These are phyloP conservation scores for Mormyrus proboscirostris DNA, from an alignment of 2,797 vertebrate species.

Conservation along the genomic window DNA sequence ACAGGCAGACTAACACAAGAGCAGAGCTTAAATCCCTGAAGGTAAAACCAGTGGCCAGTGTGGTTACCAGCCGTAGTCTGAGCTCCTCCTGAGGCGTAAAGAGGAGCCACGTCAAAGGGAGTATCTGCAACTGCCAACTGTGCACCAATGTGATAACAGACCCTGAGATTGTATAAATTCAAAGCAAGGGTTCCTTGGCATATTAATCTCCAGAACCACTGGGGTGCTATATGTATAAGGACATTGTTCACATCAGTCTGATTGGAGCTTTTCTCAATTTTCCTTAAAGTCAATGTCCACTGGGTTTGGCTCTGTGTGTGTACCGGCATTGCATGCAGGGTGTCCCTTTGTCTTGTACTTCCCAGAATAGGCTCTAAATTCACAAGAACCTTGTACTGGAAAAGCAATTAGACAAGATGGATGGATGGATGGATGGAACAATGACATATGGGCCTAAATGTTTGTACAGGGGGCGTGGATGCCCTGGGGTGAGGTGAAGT, in stretches of 20 bases:
- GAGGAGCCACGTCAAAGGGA: background rate
- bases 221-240: background rate
- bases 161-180: background rate
- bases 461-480: background rate
- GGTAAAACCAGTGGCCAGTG: background rate
- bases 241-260: background rate
- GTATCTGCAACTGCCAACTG: background rate
- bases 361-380: background rate
- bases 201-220: background rate
- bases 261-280: background rate
- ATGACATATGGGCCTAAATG: background rate
- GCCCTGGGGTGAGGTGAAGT: background rate
- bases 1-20: background rate
- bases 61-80: background rate
- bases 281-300: background rate
- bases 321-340: background rate
- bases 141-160: background rate
- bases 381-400: background rate
- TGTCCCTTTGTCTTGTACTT: background rate
- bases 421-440: background rate
- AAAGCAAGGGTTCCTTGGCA: background rate
- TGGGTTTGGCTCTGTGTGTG: background rate
- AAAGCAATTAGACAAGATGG: background rate
- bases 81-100: background rate
- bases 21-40: background rate